A percentile compares a stretch with the other conserved stretches of the same genome.
Evolutionary conservation across 2,888 invertebrate genomes (phyloP).

Genomic region (Acanthopleura granulata): DNA sequence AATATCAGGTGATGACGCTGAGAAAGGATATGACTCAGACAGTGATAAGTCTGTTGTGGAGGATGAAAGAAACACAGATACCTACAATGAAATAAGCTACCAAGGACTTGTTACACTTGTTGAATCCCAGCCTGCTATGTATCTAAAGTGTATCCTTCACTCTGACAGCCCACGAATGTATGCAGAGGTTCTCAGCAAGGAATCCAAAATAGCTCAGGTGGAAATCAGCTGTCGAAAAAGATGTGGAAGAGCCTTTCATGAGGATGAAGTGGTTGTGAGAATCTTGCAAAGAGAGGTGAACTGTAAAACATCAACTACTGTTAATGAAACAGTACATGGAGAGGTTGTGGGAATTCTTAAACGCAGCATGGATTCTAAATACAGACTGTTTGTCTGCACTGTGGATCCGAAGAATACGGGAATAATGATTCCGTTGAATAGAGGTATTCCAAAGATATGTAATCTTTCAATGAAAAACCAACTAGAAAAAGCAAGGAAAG

Average conservation of each 20-base stretch:
- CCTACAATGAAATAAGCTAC: slow-evolving; percentile 34
- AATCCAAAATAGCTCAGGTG: slow-evolving; percentile 24
- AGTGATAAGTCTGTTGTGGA: slow-evolving; percentile 25
- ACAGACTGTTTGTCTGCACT: slow-evolving; percentile 57
- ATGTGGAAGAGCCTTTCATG: slow-evolving; percentile 54
- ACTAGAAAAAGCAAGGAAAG: slow-evolving; percentile 38
- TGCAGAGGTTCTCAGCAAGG: slow-evolving; percentile 35
- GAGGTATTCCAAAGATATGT: slow-evolving; percentile 50
- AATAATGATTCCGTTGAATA: slow-evolving; percentile 56
- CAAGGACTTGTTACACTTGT: slow-evolving; percentile 32
- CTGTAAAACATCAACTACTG: slow-evolving; percentile 21
- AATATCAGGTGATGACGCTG: slow-evolving; percentile 28
- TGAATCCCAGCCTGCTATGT: slow-evolving; percentile 38
- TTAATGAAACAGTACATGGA: slow-evolving; percentile 32
- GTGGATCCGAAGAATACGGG: slow-evolving; percentile 52
- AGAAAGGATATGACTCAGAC: slow-evolving; percentile 31
- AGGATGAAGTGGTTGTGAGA: slow-evolving; percentile 61
- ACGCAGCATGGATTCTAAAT: slow-evolving; percentile 43
- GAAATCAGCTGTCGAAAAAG: slow-evolving; percentile 39
- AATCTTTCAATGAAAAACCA: slow-evolving; percentile 42
- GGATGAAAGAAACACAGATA: slow-evolving; percentile 16
- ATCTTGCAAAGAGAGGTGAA: slow-evolving; percentile 34
- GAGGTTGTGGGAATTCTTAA: slow-evolving; percentile 57
- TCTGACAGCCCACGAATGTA: slow-evolving; percentile 31
- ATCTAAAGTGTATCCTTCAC: slow-evolving; percentile 48